Conservation (phyloP, 2,113 vertebrate genomes). For the Dromas ardeola region DNA sequence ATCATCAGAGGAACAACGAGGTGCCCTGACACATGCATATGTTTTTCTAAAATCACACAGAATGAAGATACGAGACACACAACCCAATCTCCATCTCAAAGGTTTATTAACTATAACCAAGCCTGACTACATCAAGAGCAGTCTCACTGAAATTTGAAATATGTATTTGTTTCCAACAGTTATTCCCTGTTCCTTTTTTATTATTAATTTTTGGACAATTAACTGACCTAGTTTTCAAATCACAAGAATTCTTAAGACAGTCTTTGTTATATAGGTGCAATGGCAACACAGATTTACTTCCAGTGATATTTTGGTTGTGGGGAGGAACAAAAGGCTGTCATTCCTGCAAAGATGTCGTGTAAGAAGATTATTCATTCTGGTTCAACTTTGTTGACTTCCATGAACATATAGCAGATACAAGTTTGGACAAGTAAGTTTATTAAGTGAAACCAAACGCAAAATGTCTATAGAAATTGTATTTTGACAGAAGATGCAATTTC, state of each 20-base stretch:
- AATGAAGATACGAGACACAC: slow-evolving; percentile 18
- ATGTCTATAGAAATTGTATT: background rate
- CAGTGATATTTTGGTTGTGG: background rate
- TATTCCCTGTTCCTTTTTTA: background rate
- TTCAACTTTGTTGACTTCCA: background rate
- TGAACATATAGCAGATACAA: background rate
- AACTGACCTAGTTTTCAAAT: slow-evolving; percentile 22
- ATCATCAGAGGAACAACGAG: slow-evolving; percentile 60
- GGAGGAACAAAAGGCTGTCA: background rate
- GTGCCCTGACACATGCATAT: slow-evolving; percentile 32
- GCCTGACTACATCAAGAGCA: background rate
- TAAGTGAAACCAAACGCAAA: background rate
- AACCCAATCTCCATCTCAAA: slow-evolving; percentile 64
- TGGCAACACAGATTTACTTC: background rate
- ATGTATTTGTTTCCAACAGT: background rate
- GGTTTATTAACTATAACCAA: slow-evolving; percentile 15
- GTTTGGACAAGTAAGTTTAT: background rate
- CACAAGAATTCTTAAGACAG: background rate
- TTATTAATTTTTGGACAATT: slow-evolving; percentile 9
- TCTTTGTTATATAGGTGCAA: background rate
- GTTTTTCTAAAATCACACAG: slow-evolving; percentile 48
- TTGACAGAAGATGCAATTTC: background rate
- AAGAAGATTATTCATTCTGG: background rate
- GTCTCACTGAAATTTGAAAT: background rate
- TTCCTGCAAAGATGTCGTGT: background rate